These are phyloP conservation scores for Ceratotherium simum DNA, from an alignment of 2,113 vertebrate species.

Conservation along the genomic window DNA sequence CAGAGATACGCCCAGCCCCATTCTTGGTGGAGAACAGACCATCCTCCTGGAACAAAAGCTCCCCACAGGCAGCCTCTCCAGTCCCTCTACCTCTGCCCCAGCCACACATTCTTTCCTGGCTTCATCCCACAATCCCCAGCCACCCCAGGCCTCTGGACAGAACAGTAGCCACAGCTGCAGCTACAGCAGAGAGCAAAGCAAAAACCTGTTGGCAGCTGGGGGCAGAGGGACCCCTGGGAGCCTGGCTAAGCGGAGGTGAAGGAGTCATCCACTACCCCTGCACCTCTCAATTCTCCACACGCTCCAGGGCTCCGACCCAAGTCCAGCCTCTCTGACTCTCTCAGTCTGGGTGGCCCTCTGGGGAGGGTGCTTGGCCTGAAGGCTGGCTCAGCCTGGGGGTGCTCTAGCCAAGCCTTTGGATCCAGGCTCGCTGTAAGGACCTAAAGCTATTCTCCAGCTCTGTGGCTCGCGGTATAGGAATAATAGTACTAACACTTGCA, in stretches of 20 bases:
- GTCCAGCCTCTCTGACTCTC: neutral
- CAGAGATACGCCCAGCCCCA: neutral
- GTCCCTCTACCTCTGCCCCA: constrained; percentile 8
- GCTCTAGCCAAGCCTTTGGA: constrained; percentile 1
- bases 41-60: neutral
- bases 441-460: neutral
- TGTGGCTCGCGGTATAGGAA: neutral
- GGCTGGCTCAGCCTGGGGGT: neutral
- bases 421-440: neutral
- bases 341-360: constrained; percentile 52
- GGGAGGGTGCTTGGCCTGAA: neutral
- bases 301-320: neutral
- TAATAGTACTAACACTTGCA: neutral
- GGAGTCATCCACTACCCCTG: neutral
- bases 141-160: neutral
- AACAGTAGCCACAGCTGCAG: constrained; percentile 28
- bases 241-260: neutral
- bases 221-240: neutral
- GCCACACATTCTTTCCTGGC: constrained; percentile 28
- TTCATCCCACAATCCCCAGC: neutral
- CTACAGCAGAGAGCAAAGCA: neutral
- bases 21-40: neutral
- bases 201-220: neutral
- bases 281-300: neutral
- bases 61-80: neutral